A percentile compares a stretch with the other conserved stretches of the same genome.
Conservation (phyloP, 1,140 invertebrate genomes). For the Musca vetustissima region DNA sequence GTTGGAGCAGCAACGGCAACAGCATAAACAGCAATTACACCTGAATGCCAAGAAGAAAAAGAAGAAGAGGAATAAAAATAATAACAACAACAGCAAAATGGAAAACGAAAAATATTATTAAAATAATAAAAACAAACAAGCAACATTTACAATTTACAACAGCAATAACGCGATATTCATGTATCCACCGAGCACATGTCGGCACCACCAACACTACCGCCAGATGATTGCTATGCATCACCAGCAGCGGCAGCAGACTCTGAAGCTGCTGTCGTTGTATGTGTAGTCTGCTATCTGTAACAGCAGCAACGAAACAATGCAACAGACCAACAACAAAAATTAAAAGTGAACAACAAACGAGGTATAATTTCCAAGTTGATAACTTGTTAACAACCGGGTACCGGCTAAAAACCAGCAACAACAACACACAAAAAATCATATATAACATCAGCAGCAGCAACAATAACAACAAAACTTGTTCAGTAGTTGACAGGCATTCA, state of each 20-base stretch:
- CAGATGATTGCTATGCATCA: background rate
- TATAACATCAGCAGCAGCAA: background rate
- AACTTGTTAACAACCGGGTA: slow-evolving; percentile 22
- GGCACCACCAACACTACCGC: background rate
- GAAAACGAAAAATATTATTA: slow-evolving; percentile 14
- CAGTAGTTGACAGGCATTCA: slow-evolving; percentile 3
- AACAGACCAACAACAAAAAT: slow-evolving; percentile 2
- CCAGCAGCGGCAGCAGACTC: background rate
- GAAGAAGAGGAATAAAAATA: background rate
- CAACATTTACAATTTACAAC: slow-evolving; percentile 12
- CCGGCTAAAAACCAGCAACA: slow-evolving; percentile 3
- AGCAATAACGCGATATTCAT: slow-evolving; percentile 23
- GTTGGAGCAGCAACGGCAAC: background rate
- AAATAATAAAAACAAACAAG: slow-evolving; percentile 25
- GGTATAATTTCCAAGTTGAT: slow-evolving; percentile 23
- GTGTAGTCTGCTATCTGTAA: background rate
- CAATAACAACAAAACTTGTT: background rate
- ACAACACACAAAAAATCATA: background rate
- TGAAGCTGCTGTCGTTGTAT: background rate
- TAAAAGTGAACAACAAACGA: slow-evolving; percentile 20
- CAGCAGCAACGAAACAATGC: background rate
- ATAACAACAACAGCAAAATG: slow-evolving; percentile 15
- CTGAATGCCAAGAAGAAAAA: background rate
- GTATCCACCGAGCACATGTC: slow-evolving; percentile 15
- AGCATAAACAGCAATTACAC: slow-evolving; percentile 1